These are phyloP conservation scores for Buceros bicornis DNA, from an alignment of 2,797 vertebrate species.

Conservation along the genomic window DNA sequence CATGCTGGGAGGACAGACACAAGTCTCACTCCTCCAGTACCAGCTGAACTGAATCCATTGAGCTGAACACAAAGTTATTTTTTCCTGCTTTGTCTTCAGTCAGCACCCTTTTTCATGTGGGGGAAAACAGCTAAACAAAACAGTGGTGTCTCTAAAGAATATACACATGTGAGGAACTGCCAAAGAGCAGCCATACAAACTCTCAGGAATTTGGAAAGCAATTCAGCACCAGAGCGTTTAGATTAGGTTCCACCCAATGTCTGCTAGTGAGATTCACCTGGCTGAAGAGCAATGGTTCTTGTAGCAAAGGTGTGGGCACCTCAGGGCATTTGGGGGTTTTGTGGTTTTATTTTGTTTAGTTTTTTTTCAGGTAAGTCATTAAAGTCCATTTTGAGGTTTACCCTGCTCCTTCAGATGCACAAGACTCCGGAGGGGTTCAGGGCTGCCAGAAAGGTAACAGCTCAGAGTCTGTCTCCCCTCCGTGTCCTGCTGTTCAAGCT, in stretches of 20 bases:
- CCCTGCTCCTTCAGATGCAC: background rate
- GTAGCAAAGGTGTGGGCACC: background rate
- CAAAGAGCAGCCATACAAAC: background rate
- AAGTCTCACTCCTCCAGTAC: background rate
- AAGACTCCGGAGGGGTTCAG: fast-evolving
- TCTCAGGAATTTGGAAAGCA: background rate
- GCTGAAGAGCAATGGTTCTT: background rate
- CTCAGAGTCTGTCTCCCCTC: background rate
- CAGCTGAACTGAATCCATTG: background rate
- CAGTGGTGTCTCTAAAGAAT: background rate
- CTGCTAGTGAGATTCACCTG: background rate
- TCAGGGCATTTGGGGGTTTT: fast-evolving
- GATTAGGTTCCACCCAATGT: background rate
- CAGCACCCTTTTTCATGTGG: background rate
- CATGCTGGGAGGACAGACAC: background rate
- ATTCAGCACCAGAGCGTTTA: background rate
- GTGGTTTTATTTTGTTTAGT: background rate
- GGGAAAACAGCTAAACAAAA: background rate
- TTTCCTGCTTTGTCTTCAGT: background rate
- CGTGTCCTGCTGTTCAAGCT: background rate
- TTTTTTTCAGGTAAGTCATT: background rate
- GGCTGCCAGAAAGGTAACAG: background rate
- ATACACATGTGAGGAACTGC: background rate
- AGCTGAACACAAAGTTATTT: background rate
- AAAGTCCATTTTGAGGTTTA: background rate